Conservation (phyloP, 2,113 vertebrate species). For the Pelvicachromis taeniatus region DNA sequence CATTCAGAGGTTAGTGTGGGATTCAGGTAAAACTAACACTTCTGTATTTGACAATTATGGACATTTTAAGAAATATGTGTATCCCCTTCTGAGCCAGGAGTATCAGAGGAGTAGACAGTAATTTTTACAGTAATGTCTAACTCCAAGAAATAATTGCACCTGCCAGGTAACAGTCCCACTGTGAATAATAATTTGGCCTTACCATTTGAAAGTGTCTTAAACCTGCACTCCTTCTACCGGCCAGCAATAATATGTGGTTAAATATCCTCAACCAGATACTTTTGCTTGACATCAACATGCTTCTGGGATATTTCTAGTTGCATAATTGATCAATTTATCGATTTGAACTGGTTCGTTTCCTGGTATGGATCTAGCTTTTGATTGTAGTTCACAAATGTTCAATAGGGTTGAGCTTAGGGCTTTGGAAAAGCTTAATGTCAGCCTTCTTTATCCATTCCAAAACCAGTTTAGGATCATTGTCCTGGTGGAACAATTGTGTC, state of each 20-base stretch:
- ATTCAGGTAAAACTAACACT: fast-evolving
- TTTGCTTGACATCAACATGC: neutral
- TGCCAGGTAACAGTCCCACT: neutral
- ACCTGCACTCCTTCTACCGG: neutral
- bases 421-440: neutral
- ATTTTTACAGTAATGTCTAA: neutral
- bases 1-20: constrained; percentile 75
- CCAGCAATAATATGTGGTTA: neutral
- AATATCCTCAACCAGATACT: neutral
- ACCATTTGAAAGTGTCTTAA: neutral
- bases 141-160: neutral
- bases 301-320: neutral
- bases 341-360: neutral
- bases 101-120: neutral
- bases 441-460: neutral
- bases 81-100: neutral
- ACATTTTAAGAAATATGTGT: fast-evolving
- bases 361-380: neutral
- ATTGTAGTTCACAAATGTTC: neutral
- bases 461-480: neutral
- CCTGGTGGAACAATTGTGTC: neutral
- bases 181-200: neutral
- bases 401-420: neutral
- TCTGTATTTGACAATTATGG: neutral
- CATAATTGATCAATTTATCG: neutral